Evolutionary conservation across 2,888 invertebrate genomes (phyloP).

Genomic region (Scaptomyza polygonia): DNA sequence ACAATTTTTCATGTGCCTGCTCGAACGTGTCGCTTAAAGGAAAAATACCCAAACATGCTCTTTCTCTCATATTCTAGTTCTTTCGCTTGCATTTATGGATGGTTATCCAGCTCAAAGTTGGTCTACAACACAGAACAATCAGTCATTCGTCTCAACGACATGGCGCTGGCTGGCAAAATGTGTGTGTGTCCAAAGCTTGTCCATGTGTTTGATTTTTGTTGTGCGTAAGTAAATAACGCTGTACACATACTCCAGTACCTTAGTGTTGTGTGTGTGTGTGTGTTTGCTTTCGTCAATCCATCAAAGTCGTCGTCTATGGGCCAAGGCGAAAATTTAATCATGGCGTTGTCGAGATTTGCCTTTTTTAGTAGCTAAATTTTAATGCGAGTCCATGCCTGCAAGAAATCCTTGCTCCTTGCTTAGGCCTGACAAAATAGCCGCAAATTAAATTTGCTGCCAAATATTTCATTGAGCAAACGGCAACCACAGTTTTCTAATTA

Average conservation of each 20-base stretch:
- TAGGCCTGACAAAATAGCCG: constrained; percentile 33
- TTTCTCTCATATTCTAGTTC: background rate
- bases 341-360: constrained; percentile 39
- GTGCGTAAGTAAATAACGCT: constrained; percentile 14
- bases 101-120: constrained; percentile 34
- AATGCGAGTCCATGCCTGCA: constrained; percentile 15
- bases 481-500: constrained; percentile 60
- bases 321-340: constrained; percentile 56
- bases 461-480: constrained; percentile 44
- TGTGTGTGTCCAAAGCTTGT: constrained; percentile 59
- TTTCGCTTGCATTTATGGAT: constrained; percentile 56
- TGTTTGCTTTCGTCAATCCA: constrained; percentile 49
- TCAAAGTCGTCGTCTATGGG: constrained; percentile 53
- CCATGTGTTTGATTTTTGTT: constrained; percentile 62
- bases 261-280: constrained; percentile 23
- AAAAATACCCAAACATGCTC: no score
- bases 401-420: background rate
- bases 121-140: constrained; percentile 46
- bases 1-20: constrained; percentile 73
- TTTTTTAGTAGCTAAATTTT: constrained; percentile 32
- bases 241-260: constrained; percentile 43
- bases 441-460: constrained; percentile 60
- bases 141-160: constrained; percentile 49
- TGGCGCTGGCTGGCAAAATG: constrained; percentile 35
- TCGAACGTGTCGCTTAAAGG: constrained; percentile 69